Conservation (phyloP, 1,140 invertebrate genomes). For the Vollenhovia emeryi region DNA sequence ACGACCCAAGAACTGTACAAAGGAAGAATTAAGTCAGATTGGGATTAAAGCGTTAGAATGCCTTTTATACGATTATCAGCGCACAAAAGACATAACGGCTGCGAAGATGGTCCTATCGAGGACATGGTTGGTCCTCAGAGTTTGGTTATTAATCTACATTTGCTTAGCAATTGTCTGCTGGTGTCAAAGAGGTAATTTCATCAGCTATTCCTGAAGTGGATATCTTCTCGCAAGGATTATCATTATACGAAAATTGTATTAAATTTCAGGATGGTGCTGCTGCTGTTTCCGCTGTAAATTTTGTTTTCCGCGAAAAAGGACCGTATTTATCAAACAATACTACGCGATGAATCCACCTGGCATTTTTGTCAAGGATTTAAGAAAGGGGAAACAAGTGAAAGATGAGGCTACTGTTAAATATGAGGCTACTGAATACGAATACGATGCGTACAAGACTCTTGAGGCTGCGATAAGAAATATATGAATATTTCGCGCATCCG, state of each 20-base stretch:
- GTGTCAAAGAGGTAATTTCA: slow-evolving; percentile 78
- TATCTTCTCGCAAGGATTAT: slow-evolving; percentile 19
- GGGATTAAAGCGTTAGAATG: slow-evolving; percentile 76
- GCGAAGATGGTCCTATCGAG: slow-evolving; percentile 63
- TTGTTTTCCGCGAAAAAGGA: slow-evolving; percentile 76
- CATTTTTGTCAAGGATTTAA: slow-evolving; percentile 51
- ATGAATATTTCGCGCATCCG: slow-evolving; percentile 54
- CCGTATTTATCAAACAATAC: slow-evolving; percentile 75
- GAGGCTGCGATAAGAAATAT: slow-evolving; percentile 76
- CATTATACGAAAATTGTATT: not conserved
- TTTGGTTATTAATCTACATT: slow-evolving; percentile 79
- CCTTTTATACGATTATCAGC: slow-evolving; percentile 71
- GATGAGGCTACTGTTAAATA: slow-evolving; percentile 69
- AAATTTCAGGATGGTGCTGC: slow-evolving; percentile 79
- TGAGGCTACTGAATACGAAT: slow-evolving; percentile 74
- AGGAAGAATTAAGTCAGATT: slow-evolving; percentile 67
- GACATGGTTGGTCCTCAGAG: slow-evolving; percentile 71
- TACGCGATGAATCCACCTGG: slow-evolving; percentile 77
- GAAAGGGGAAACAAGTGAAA: slow-evolving; percentile 15
- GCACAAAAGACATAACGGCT: slow-evolving; percentile 63
- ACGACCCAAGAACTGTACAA: slow-evolving; percentile 76
- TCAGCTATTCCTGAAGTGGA: not conserved
- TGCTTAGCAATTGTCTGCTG: slow-evolving; percentile 78
- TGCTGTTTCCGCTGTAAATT: slow-evolving; percentile 79
- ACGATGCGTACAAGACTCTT: slow-evolving; percentile 72